Evolutionary conservation across 2,113 vertebrate species (phyloP), one percentile per base, ranked within the genome.

Genomic region (Petromus typicus): DNA sequence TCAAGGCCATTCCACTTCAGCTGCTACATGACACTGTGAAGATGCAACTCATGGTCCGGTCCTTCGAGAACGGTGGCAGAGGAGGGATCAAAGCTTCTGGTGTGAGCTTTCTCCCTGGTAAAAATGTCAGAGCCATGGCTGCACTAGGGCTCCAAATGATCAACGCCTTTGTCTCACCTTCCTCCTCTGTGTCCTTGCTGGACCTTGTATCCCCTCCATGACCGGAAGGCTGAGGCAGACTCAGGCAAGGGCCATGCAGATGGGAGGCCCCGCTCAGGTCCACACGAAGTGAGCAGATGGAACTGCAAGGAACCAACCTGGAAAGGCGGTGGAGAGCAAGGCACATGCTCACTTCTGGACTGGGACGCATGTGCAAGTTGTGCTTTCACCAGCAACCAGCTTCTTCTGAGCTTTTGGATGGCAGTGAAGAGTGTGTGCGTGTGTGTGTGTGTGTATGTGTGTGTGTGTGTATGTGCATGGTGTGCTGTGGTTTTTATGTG

Each of bases 301-400:
- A 2, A 23, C 37, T 22, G 20, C 82, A 76, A 83, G 57, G 54
- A 57, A 22, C 2, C 1, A 20, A 43, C 43, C 61, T 56, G 20
- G 73, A 25, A 57, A 79, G 71, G 23, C 59, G 40, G 43, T 54
- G 1, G 27, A 85, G 32, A 40, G 23, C n/a, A 51, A 81, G 48
- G 57, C 25, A 67, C 32, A 45, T 0, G 0, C 25, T n/a, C 20
- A n/a, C 54, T 54, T 75, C 84, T 73, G 81, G 90, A 22, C 37
- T 5, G 7, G n/a, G 56, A 54, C 16, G 54, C 0, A 0, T 25
- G 14, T 0, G 2, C 67, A 34, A n/a, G 37, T 3, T 30, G 11
- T 8, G 22, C 43, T 48, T 30, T 57, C 1, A 0, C 51, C 83
- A 61, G 54, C 69, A 66, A 94, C 0, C 1, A 34, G 56, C 23